Evolutionary conservation across 1,140 invertebrate genomes (phyloP).

Genomic region (Formica selysi): DNA sequence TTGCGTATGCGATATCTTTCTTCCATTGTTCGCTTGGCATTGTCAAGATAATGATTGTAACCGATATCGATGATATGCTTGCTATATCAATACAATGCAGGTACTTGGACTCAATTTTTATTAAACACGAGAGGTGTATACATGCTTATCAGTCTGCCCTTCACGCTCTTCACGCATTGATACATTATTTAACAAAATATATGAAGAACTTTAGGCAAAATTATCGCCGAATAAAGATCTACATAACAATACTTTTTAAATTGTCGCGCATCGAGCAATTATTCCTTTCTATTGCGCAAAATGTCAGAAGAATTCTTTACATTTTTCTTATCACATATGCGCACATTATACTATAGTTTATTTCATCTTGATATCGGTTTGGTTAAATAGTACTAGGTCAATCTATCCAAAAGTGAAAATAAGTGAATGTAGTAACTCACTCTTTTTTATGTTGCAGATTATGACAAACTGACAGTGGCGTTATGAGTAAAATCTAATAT

Average conservation of each 20-base stretch:
- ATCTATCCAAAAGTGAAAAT: too few species aligned
- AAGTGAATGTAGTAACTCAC: too few species aligned
- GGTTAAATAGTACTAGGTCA: too few species aligned
- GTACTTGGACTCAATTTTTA: conserved; percentile 18
- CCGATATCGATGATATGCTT: background rate
- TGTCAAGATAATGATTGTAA: conserved; percentile 31
- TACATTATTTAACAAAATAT: background rate
- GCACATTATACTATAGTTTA: too few species aligned
- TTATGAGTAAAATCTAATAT: too few species aligned
- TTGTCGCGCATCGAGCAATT: background rate
- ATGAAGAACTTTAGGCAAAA: background rate
- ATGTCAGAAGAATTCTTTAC: too few species aligned
- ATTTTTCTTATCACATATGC: too few species aligned
- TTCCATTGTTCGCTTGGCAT: conserved; percentile 24
- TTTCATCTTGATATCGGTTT: too few species aligned
- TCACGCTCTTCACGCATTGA: background rate
- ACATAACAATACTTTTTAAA: background rate
- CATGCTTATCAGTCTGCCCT: too few species aligned
- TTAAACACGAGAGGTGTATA: background rate
- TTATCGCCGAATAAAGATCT: background rate
- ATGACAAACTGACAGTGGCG: too few species aligned
- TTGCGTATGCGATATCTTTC: conserved; percentile 58
- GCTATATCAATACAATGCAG: background rate
- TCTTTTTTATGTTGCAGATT: too few species aligned
- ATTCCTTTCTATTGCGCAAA: background rate